Conservation (phyloP, 2,888 invertebrate genomes). For the Cacoxenus indagator region DNA sequence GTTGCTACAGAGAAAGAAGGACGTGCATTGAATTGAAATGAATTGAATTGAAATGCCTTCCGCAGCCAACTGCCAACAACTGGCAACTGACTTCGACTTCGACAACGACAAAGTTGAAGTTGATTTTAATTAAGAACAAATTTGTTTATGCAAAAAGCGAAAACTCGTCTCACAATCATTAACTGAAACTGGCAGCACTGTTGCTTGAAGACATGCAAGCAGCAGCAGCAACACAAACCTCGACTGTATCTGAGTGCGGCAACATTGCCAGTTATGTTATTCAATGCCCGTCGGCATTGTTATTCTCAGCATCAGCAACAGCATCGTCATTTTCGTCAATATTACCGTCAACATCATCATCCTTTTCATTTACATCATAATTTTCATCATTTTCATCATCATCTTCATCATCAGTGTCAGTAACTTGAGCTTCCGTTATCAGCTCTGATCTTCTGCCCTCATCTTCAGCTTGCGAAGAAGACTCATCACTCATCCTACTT, state of each 20-base stretch:
- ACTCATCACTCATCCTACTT: too few species aligned
- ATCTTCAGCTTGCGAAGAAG: neutral
- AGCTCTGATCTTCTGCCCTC: neutral
- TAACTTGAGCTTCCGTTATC: too few species aligned
- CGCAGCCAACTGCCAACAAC: neutral
- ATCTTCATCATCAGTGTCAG: neutral
- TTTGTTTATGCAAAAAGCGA: constrained; percentile 1
- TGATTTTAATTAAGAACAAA: constrained; percentile 2
- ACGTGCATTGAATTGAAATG: too few species aligned
- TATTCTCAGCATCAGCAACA: neutral
- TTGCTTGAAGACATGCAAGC: neutral
- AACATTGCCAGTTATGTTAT: neutral
- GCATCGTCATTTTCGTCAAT: neutral
- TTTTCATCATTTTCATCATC: neutral
- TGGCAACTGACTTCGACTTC: neutral
- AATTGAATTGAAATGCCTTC: neutral
- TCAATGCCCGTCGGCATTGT: neutral
- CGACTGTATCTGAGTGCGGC: too few species aligned
- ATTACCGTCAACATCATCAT: neutral
- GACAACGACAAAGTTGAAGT: neutral
- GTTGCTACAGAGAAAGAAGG: too few species aligned
- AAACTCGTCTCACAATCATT: neutral
- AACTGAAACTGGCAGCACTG: neutral
- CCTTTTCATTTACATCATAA: neutral
- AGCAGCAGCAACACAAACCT: neutral